These are phyloP conservation scores for Sturmia bella DNA, from an alignment of 2,888 invertebrate genomes.

Conservation along the genomic window DNA sequence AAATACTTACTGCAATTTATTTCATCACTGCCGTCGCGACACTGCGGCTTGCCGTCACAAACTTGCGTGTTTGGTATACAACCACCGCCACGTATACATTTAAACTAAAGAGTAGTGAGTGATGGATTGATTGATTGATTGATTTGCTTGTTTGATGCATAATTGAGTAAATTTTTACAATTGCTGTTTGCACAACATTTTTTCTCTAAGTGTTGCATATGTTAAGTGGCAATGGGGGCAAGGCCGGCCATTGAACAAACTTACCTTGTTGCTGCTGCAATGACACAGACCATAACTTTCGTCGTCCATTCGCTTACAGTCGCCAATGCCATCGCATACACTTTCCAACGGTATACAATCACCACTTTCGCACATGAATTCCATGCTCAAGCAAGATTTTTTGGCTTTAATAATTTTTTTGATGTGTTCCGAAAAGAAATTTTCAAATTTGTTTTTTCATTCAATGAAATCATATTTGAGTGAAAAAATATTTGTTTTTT, in stretches of 20 bases:
- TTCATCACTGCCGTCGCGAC: slow-evolving; percentile 84
- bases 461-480: neutral
- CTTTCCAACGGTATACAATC: slow-evolving; percentile 89
- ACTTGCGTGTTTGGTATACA: slow-evolving; percentile 81
- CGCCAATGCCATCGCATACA: slow-evolving; percentile 91
- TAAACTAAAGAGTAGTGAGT: slow-evolving; percentile 76
- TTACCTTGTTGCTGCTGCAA: slow-evolving; percentile 80
- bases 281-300: slow-evolving; percentile 83
- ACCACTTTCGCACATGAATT: slow-evolving; percentile 85
- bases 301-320: slow-evolving; percentile 89
- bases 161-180: neutral
- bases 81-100: slow-evolving; percentile 81
- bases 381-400: slow-evolving; percentile 77
- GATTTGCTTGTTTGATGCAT: slow-evolving; percentile 6
- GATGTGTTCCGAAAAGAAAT: slow-evolving; percentile 4
- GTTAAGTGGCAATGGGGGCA: slow-evolving; percentile 13
- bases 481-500: slow-evolving; percentile 21
- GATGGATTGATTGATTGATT: slow-evolving; percentile 45
- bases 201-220: slow-evolving; percentile 27
- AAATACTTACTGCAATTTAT: slow-evolving; percentile 82
- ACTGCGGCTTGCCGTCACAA: slow-evolving; percentile 84
- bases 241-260: slow-evolving; percentile 66
- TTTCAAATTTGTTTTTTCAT: slow-evolving; percentile 23
- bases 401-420: slow-evolving; percentile 56
- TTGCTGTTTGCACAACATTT: neutral